Evolutionary conservation across 2,888 invertebrate genomes (phyloP), one percentile per base, ranked within the genome.

Genomic region (Xanthia icteritia): DNA sequence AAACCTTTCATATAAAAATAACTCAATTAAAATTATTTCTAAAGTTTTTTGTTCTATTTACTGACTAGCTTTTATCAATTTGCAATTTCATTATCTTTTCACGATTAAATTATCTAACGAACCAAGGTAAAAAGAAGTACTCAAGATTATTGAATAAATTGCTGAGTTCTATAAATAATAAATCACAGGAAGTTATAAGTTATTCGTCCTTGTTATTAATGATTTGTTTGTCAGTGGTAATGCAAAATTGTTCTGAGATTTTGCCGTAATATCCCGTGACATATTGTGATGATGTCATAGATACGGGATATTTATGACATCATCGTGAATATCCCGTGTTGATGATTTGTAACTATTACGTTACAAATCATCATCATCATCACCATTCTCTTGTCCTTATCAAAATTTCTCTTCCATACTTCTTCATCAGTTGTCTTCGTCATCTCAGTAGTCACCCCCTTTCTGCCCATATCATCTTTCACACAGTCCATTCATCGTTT

Each of bases 201-300:
- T 31, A 27, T 27, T 36, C 23, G n/a, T 45, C 78, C 45, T 54
- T 65, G 78, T 45, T 39, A 51, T 31, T 60, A 65, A 36, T 45
- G 54, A 54, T 27, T 45, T 54, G 6, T 51, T 64, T 42, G 17
- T 17, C 27, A 20, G 17, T 54, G 17, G 17, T 11, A 71, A 17
- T 0, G n/a, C n/a, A 45, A 42, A 27, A 31, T 61, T 23, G 27
- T 2, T 48, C 5, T 48, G 8, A 39, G 0, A 39, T 48, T 48
- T 76, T 48, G 17, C 23, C 20, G 9, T 42, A n/a, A n/a, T n/a
- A n/a, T n/a, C n/a, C n/a, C n/a, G n/a, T n/a, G n/a, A n/a, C n/a
- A n/a, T n/a, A 8, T 8, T 31, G 2, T 31, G 2, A 31, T 31
- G 1, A 39, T 23, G 15, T 3, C 3, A n/a, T n/a, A n/a, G n/a